phyloP scores from a whole-genome alignment of 2,113 vertebrate species.

The Amphiprion ocellaris region DNA sequence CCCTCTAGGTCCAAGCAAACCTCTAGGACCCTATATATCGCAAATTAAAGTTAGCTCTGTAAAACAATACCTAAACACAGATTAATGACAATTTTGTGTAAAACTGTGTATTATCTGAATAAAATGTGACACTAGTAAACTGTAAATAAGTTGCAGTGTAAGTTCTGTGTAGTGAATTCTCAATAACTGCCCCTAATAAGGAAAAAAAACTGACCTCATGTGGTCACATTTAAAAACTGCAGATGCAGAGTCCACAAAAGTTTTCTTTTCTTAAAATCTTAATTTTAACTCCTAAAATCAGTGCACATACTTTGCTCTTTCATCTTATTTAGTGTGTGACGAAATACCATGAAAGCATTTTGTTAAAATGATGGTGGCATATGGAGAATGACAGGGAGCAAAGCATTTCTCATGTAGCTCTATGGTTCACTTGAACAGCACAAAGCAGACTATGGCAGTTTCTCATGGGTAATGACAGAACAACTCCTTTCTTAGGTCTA shows the following conservation, averaged over 20 bases:
- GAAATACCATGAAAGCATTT: conserved; percentile 43
- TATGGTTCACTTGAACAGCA: conserved; percentile 49
- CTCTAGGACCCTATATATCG: conserved; percentile 90
- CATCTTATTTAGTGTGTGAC: conserved; percentile 32
- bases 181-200: neutral
- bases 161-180: conserved; percentile 1
- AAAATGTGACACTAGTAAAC: neutral
- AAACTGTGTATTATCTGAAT: neutral
- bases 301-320: conserved; percentile 5
- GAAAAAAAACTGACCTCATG: conserved; percentile 52
- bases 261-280: conserved; percentile 9
- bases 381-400: conserved; percentile 23
- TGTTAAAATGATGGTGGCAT: conserved; percentile 29
- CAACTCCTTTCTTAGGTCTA: conserved; percentile 38
- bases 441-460: conserved; percentile 28
- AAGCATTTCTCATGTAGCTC: conserved; percentile 37
- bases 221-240: conserved; percentile 49
- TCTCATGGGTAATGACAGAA: conserved; percentile 49
- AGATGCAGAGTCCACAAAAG: neutral
- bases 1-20: conserved; percentile 94
- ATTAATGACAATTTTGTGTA: neutral
- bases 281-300: conserved; percentile 30
- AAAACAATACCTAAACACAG: neutral
- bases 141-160: neutral
- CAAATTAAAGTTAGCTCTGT: neutral